phyloP scores from a whole-genome alignment of 2,797 vertebrate species.

The Lepidocolaptes lacrymiger region DNA sequence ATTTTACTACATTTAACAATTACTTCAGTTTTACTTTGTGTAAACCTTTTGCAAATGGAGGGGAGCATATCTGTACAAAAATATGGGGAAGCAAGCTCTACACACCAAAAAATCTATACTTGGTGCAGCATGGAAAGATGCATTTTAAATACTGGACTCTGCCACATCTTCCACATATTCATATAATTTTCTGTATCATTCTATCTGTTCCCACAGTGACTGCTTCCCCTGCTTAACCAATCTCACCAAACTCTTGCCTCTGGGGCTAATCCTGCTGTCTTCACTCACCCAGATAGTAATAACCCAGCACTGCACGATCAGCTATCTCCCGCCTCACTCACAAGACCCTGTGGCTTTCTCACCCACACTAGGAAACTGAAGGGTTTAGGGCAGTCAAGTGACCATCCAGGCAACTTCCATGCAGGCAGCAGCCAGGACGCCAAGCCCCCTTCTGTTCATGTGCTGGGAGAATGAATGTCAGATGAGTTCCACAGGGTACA shows the following conservation, averaged over 20 bases:
- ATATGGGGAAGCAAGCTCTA: not conserved
- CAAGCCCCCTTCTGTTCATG: not conserved
- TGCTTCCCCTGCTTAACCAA: not conserved
- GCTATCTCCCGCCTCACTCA: not conserved
- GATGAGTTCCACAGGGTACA: not conserved
- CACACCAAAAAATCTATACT: not conserved
- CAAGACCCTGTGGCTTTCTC: not conserved
- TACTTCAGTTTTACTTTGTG: not conserved
- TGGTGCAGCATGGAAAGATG: not conserved
- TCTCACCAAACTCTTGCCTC: not conserved
- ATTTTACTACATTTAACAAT: not conserved
- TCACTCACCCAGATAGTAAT: not conserved
- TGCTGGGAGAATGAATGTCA: not conserved
- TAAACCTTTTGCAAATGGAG: not conserved
- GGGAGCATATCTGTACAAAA: not conserved
- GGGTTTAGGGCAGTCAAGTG: not conserved
- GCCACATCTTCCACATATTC: not conserved
- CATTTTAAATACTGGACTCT: not conserved
- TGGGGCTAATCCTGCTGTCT: not conserved
- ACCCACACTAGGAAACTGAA: rapidly evolving
- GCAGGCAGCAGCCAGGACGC: rapidly evolving
- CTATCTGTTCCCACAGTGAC: not conserved
- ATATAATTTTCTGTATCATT: not conserved
- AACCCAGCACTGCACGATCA: not conserved
- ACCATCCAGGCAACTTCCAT: not conserved